Base-by-base conservation (phyloP, 2,797 vertebrate genomes). In the Gambelia wislizenii region DNA sequence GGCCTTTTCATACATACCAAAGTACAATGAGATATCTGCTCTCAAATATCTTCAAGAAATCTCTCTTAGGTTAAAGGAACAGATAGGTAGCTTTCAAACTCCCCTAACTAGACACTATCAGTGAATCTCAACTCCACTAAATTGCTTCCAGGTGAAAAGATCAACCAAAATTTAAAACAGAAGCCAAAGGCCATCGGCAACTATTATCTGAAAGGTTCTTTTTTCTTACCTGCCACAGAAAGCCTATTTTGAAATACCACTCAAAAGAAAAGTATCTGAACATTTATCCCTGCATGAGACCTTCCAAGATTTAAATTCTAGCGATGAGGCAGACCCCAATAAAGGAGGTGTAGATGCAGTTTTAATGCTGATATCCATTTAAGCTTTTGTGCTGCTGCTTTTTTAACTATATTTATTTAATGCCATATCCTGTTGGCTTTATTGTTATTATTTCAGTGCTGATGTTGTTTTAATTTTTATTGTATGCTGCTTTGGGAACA, bases 91-190 rank as follows among this genome's bases (percentile, higher is more conserved):
- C 82, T 70, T 92, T 87, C 83, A 14, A 64, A 76, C 20, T 7
- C 84, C 56, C 54, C 6, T 4, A 36, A 88, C 49, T 69, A 76
- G 25, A 56, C 22, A 13, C 61, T 64, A 84, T 90, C 84, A 89
- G 87, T 86, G 36, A 42, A 92, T 79, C 78, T 83, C 87, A 84
- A 77, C 87, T 39, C 1, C 1, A 80, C 47, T 16, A 78, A 89
- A 87, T 74, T 54, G 0, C 42, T 88, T 78, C 85, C 81, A 30
- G 10, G 44, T 69, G 22, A 85, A 91, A 79, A 92, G 85, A 89
- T 80, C 87, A 91, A 87, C 85, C 78, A 81, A 90, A 88, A 72
- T 93, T 91, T 49, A 87, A 74, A 80, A 54, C 0, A n/a, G 91
- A 91, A 88, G 86, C 61, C 39, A 67, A 85, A 86, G 39, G 70